These are phyloP conservation scores for Xenopus laevis DNA, from an alignment of 2,113 vertebrate genomes.

Conservation along the genomic window DNA sequence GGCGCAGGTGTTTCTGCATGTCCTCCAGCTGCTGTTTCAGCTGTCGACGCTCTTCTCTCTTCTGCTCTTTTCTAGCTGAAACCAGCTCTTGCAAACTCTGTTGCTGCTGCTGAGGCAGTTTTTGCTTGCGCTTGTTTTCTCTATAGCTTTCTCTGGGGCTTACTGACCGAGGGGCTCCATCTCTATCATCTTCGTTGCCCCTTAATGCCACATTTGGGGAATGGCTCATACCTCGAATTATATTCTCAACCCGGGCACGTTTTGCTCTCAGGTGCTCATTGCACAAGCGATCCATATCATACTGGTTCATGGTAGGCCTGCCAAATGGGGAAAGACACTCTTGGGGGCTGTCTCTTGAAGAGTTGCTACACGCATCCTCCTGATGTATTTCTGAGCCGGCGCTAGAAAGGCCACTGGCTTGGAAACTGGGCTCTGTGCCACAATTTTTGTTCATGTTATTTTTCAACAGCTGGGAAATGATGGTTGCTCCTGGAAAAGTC, in stretches of 20 bases:
- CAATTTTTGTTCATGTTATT: conserved; percentile 97
- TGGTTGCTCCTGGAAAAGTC: conserved; percentile 95
- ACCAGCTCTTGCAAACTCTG: conserved; percentile 97
- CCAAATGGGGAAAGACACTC: conserved; percentile 96
- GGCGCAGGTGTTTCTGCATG: conserved; percentile 98
- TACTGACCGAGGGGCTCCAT: conserved; percentile 78
- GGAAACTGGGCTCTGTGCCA: conserved; percentile 91
- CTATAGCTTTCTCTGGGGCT: conserved; percentile 89
- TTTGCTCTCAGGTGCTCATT: conserved; percentile 97
- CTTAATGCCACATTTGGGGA: conserved; percentile 88
- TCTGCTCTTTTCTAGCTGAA: conserved; percentile 91
- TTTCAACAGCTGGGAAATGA: conserved; percentile 98
- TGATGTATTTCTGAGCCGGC: conserved; percentile 95
- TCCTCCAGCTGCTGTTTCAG: conserved; percentile 98
- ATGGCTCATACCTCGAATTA: conserved; percentile 98
- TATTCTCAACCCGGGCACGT: conserved; percentile 96
- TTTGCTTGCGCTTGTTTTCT: conserved; percentile 98
- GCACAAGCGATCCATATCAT: conserved; percentile 92
- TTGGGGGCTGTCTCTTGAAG: conserved; percentile 93
- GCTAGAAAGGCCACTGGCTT: conserved; percentile 93
- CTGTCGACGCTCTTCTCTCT: conserved; percentile 91
- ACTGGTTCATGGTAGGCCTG: conserved; percentile 84
- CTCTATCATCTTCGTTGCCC: conserved; percentile 83
- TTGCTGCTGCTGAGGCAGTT: conserved; percentile 95
- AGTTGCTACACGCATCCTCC: conserved; percentile 96